Evolutionary conservation across 2,888 invertebrate species (phyloP).

Genomic region (Ophion slaviceki): DNA sequence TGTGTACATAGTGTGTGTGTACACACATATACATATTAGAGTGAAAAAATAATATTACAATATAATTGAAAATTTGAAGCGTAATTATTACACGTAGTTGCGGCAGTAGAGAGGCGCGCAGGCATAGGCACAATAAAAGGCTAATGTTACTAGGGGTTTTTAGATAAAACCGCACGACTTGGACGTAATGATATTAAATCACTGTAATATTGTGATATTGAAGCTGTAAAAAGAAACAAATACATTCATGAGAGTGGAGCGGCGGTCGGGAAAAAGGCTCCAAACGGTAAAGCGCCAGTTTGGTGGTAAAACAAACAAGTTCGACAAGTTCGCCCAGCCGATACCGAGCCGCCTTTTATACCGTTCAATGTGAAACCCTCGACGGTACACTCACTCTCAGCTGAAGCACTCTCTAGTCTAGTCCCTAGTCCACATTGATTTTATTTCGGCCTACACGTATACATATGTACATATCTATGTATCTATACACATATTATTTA

Average conservation of each 20-base stretch:
- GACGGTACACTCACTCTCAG: constrained; percentile 66
- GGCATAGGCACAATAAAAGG: constrained; percentile 75
- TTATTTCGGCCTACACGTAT: constrained; percentile 30
- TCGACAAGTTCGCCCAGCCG: constrained; percentile 26
- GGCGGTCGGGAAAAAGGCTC: constrained; percentile 66
- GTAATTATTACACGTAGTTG: constrained; percentile 63
- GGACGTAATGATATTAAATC: constrained; percentile 63
- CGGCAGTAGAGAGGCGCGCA: constrained; percentile 78
- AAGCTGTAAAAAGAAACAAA: constrained; percentile 64
- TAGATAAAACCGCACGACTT: constrained; percentile 76
- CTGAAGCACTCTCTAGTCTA: constrained; percentile 70
- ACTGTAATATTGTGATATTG: constrained; percentile 40
- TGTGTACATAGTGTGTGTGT: too few species aligned
- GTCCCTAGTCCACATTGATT: constrained; percentile 67
- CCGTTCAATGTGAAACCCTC: constrained; percentile 73
- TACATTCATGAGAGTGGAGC: constrained; percentile 67
- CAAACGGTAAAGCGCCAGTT: constrained; percentile 38
- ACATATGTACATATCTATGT: constrained; percentile 33
- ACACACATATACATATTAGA: background rate
- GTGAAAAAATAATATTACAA: constrained; percentile 33
- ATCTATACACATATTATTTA: constrained; percentile 26
- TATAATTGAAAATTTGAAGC: constrained; percentile 56
- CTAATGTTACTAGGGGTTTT: constrained; percentile 72
- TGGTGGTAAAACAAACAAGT: constrained; percentile 61
- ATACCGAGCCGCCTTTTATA: constrained; percentile 69